These are phyloP conservation scores for Pangasius djambal DNA, from an alignment of 2,797 vertebrate genomes.

Conservation along the genomic window DNA sequence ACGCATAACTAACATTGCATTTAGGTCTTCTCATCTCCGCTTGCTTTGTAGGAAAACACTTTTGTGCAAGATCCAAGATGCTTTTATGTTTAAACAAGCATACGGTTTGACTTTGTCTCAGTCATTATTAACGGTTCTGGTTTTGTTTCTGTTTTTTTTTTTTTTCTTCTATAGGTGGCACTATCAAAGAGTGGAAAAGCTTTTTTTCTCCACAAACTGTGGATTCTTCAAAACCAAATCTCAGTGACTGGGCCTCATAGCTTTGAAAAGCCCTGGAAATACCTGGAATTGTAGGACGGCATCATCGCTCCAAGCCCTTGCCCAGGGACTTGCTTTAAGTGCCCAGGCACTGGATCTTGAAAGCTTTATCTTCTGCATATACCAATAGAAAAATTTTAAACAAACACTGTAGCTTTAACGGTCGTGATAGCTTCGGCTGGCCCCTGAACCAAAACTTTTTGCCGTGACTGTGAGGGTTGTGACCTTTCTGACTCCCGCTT, in stretches of 20 bases:
- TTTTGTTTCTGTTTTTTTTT: conserved; percentile 49
- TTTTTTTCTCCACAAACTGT: conserved; percentile 63
- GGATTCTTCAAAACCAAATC: conserved; percentile 73
- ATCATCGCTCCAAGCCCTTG: conserved; percentile 69
- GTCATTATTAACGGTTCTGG: conserved; percentile 17
- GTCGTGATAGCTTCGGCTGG: conserved; percentile 69
- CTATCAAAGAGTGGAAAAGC: conserved; percentile 57
- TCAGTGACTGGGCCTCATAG: conserved; percentile 60
- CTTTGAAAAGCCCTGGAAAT: conserved; percentile 79
- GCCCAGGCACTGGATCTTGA: conserved; percentile 72
- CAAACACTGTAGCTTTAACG: conserved; percentile 65
- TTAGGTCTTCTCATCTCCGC: conserved; percentile 49
- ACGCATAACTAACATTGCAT: conserved; percentile 53
- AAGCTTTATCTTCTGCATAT: conserved; percentile 75
- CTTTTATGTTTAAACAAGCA: conserved; percentile 31
- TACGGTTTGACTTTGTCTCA: conserved; percentile 39
- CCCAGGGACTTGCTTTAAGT: conserved; percentile 62
- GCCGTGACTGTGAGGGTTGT: conserved; percentile 74
- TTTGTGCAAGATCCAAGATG: conserved; percentile 12
- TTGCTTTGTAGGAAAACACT: conserved; percentile 10
- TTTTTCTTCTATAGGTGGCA: conserved; percentile 69
- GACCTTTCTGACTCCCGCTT: conserved; percentile 78
- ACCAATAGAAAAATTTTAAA: conserved; percentile 63
- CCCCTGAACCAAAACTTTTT: conserved; percentile 62
- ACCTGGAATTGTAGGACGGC: conserved; percentile 80